These are phyloP conservation scores for Protophormia terraenovae DNA, from an alignment of 2,888 invertebrate species.

Conservation along the genomic window DNA sequence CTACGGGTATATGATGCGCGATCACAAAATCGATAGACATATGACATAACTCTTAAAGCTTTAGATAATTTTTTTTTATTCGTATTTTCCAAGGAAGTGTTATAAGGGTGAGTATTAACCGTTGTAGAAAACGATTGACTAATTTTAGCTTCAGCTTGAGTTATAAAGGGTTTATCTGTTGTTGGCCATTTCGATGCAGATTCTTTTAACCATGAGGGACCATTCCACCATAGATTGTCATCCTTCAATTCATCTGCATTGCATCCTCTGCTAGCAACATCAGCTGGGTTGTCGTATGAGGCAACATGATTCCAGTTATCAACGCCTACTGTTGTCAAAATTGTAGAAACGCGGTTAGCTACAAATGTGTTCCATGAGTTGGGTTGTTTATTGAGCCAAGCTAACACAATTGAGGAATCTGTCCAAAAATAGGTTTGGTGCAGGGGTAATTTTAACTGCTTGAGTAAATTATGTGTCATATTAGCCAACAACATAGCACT, in stretches of 20 bases:
- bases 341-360: not conserved
- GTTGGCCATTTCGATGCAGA: not conserved
- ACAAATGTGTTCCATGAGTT: not conserved
- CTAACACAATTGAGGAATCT: not conserved
- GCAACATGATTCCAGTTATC: too few species aligned
- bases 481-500: too few species aligned
- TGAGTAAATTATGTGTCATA: too few species aligned
- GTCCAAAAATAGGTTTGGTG: not conserved
- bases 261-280: too few species aligned
- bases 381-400: not conserved
- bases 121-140: too few species aligned
- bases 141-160: not conserved
- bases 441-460: not conserved
- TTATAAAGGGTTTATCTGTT: not conserved
- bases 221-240: not conserved
- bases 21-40: not conserved
- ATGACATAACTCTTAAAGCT: not conserved
- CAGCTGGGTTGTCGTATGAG: too few species aligned
- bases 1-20: not conserved
- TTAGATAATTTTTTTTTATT: not conserved
- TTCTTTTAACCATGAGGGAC: not conserved
- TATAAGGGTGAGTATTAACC: too few species aligned
- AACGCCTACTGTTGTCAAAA: too few species aligned
- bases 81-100: too few species aligned
- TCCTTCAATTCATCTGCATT: too few species aligned